Evolutionary conservation across 2,797 vertebrate species (phyloP).

Genomic region (Nannoperca australis): DNA sequence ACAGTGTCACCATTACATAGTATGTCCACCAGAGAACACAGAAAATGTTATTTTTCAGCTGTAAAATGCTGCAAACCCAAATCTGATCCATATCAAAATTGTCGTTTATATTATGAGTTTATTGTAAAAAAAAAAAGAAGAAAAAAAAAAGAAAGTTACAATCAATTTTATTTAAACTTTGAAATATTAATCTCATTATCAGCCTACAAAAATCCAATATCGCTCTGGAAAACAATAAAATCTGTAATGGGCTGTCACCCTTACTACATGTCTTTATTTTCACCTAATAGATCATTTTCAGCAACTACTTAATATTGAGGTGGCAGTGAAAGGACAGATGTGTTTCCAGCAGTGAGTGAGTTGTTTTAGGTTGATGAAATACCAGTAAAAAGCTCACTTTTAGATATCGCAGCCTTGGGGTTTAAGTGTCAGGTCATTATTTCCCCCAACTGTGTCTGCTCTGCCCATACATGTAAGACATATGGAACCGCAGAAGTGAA

Average conservation of each 20-base stretch:
- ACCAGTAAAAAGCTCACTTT: not conserved
- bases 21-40: not conserved
- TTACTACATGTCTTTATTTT: not conserved
- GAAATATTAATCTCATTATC: not conserved
- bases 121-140: no score
- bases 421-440: not conserved
- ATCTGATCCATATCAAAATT: not conserved
- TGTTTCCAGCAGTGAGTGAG: not conserved
- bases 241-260: not conserved
- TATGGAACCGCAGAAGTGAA: constrained; percentile 3
- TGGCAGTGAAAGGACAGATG: not conserved
- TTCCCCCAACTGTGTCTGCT: constrained; percentile 8
- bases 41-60: not conserved
- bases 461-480: constrained; percentile 8
- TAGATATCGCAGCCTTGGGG: not conserved
- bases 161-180: not conserved
- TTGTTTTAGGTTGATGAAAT: not conserved
- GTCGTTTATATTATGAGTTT: not conserved
- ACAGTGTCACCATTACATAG: not conserved
- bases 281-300: not conserved
- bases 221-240: not conserved
- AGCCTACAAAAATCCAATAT: not conserved
- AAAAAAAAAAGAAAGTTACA: no score
- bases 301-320: not conserved
- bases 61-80: not conserved